Evolutionary conservation across 2,888 invertebrate genomes (phyloP).

Genomic region (Thera britannica): DNA sequence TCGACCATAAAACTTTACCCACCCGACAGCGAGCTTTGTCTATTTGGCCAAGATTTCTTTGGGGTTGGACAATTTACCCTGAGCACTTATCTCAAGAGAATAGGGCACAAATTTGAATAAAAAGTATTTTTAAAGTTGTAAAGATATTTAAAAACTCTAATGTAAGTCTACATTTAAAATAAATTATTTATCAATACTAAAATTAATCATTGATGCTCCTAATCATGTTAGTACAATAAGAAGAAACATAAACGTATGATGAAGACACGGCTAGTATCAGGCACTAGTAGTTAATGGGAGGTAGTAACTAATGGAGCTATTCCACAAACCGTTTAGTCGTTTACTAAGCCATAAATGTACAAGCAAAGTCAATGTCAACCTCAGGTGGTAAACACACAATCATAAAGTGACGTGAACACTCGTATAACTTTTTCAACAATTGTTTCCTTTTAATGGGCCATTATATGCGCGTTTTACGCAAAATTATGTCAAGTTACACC

Average conservation of each 20-base stretch:
- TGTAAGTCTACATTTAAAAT: constrained; percentile 27
- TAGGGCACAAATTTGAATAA: constrained; percentile 58
- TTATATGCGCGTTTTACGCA: constrained; percentile 83
- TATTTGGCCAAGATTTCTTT: constrained; percentile 55
- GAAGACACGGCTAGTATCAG: constrained; percentile 44
- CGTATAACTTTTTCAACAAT: constrained; percentile 85
- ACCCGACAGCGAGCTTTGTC: constrained; percentile 74
- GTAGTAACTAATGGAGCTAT: constrained; percentile 54
- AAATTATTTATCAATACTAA: constrained; percentile 34
- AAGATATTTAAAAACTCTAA: background rate
- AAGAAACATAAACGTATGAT: constrained; percentile 23
- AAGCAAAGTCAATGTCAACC: constrained; percentile 84
- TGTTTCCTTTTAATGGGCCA: constrained; percentile 84
- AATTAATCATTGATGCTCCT: constrained; percentile 30
- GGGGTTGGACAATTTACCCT: constrained; percentile 25
- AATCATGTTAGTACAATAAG: constrained; percentile 15
- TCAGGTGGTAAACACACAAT: constrained; percentile 83
- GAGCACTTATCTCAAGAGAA: constrained; percentile 48
- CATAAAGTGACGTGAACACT: constrained; percentile 83
- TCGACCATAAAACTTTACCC: constrained; percentile 79
- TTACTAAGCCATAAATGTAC: constrained; percentile 79
- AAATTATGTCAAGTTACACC: constrained; percentile 84
- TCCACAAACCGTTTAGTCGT: constrained; percentile 70
- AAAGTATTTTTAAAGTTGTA: constrained; percentile 23
- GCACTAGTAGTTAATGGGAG: constrained; percentile 39